phyloP scores from a whole-genome alignment of 2,113 vertebrate species.

The Petroica traversi region DNA sequence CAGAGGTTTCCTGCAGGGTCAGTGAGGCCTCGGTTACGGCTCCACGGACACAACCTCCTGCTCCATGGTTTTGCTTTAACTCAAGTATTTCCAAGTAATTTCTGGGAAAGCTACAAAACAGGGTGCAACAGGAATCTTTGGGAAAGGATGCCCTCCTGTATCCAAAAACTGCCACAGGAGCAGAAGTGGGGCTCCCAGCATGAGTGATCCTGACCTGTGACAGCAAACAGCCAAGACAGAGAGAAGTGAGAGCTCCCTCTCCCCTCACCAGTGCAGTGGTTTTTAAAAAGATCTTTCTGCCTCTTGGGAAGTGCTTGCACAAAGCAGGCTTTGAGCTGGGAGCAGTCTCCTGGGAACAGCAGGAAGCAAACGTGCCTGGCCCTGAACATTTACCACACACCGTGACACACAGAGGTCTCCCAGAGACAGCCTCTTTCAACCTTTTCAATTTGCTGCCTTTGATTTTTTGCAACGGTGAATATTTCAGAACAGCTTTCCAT shows the following conservation, averaged over 20 bases:
- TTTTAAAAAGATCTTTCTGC: neutral
- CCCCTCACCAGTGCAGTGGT: neutral
- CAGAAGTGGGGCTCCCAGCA: neutral
- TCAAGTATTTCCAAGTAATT: neutral
- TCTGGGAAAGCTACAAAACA: neutral
- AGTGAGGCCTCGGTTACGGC: neutral
- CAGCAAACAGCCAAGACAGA: neutral
- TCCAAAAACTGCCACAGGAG: neutral
- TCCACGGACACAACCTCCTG: neutral
- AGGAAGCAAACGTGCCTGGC: neutral
- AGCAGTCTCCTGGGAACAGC: neutral
- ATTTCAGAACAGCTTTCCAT: slow-evolving; percentile 15
- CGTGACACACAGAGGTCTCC: neutral
- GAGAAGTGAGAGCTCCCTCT: neutral
- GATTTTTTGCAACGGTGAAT: neutral
- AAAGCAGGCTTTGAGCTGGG: neutral
- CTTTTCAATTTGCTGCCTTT: slow-evolving; percentile 24
- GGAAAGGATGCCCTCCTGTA: neutral
- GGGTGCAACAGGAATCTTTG: neutral
- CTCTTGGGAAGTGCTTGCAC: neutral
- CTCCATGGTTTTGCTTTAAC: neutral
- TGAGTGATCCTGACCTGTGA: fast-evolving
- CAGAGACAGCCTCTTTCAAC: neutral
- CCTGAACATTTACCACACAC: neutral
- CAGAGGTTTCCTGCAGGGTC: neutral